Conservation (phyloP, 2,888 invertebrate genomes). For the Masnerella sp. region DNA sequence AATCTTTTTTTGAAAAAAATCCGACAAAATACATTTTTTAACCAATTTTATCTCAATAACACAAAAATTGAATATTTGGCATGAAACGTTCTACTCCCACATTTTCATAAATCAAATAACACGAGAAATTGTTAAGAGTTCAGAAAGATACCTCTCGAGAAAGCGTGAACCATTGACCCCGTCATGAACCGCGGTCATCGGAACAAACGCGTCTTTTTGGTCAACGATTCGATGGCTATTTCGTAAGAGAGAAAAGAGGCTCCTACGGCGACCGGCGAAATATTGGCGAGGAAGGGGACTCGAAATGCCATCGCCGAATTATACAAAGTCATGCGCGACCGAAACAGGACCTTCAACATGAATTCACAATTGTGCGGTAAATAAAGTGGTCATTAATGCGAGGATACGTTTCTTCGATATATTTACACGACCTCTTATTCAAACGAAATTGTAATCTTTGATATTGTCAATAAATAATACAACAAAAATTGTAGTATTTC, state of each 20-base stretch:
- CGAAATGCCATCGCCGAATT: conserved; percentile 54
- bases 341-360: conserved; percentile 47
- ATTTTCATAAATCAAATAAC: conserved; percentile 38
- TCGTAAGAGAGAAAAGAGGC: conserved; percentile 60
- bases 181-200: conserved; percentile 68
- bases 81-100: too few species aligned
- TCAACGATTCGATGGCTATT: conserved; percentile 57
- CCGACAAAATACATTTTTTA: too few species aligned
- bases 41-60: too few species aligned
- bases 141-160: conserved; percentile 62
- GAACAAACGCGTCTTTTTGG: conserved; percentile 59
- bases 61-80: too few species aligned
- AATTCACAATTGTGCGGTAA: conserved; percentile 54
- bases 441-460: conserved; percentile 36
- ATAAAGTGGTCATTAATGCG: conserved; percentile 50
- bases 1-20: too few species aligned
- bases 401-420: conserved; percentile 33
- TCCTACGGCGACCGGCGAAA: conserved; percentile 55
- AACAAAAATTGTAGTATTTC: too few species aligned
- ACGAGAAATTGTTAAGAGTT: conserved; percentile 62
- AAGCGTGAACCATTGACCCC: conserved; percentile 68
- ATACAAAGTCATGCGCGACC: conserved; percentile 53
- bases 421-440: background rate
- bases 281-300: conserved; percentile 57
- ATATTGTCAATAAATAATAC: too few species aligned